phyloP scores from a whole-genome alignment of 2,888 invertebrate species.

The Hanleya hanleyi region DNA sequence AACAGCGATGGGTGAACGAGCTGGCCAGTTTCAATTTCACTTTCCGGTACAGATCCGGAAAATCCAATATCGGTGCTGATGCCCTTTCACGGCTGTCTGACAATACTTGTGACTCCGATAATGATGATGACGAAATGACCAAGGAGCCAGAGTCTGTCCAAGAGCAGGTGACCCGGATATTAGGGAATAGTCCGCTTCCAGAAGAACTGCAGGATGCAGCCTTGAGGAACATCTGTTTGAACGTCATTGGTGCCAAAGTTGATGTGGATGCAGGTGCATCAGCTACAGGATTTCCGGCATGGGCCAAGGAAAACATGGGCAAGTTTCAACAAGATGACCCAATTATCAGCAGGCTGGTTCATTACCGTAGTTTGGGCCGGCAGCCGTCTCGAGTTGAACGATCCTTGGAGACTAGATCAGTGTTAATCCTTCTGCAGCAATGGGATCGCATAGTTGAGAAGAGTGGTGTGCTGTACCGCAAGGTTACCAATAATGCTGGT shows the following conservation, averaged over 20 bases:
- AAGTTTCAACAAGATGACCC: neutral
- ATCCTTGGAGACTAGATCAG: neutral
- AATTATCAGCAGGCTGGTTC: neutral
- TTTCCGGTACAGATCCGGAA: conserved; percentile 16
- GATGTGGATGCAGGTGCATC: neutral
- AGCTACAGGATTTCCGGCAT: neutral
- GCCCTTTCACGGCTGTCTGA: conserved; percentile 23
- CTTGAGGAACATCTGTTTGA: neutral
- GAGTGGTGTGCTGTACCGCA: neutral
- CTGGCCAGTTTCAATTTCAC: conserved; percentile 25
- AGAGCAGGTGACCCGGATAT: neutral
- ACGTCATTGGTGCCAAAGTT: neutral
- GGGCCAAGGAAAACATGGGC: neutral
- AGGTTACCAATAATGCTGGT: neutral
- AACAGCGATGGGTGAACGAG: conserved; percentile 33
- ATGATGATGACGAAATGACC: too few species aligned
- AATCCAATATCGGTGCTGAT: conserved; percentile 17
- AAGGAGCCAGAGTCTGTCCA: neutral
- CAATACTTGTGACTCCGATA: neutral
- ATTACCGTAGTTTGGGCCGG: neutral
- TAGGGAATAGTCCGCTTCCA: neutral
- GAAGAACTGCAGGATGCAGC: neutral
- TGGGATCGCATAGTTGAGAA: neutral
- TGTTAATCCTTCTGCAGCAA: neutral
- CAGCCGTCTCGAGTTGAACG: neutral